Conservation (phyloP, 2,113 vertebrate genomes). For the Rostratula benghalensis region DNA sequence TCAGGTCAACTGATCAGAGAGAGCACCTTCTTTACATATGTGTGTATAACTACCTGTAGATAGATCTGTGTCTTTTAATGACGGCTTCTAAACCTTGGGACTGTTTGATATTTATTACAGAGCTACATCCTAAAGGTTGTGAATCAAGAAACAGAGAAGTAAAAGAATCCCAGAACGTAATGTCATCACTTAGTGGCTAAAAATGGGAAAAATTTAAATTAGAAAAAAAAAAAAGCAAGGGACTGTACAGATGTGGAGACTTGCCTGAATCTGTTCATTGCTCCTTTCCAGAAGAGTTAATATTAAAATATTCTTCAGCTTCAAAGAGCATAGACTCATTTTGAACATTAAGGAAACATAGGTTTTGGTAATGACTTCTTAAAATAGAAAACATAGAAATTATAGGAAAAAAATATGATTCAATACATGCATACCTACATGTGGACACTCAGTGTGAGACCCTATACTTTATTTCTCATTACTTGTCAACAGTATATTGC, state of each 20-base stretch:
- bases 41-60: neutral
- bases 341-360: neutral
- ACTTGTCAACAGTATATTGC: neutral
- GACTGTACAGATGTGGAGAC: neutral
- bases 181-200: neutral
- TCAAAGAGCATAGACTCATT: neutral
- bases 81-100: neutral
- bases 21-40: neutral
- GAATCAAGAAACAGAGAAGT: neutral
- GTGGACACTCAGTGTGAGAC: neutral
- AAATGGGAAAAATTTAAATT: neutral
- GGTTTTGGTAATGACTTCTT: neutral
- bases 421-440: neutral
- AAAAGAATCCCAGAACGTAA: neutral
- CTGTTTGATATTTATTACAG: neutral
- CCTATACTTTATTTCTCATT: neutral
- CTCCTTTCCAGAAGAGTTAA: conserved; percentile 9
- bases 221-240: neutral
- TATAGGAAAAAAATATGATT: neutral
- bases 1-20: neutral
- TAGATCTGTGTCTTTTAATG: neutral
- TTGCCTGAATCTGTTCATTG: neutral
- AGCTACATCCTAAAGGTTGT: neutral
- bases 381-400: neutral
- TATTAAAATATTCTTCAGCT: neutral